A percentile compares a stretch with the other conserved stretches of the same genome.
phyloP scores from a whole-genome alignment of 1,140 invertebrate genomes.

The Tetranychus cinnabarinus region DNA sequence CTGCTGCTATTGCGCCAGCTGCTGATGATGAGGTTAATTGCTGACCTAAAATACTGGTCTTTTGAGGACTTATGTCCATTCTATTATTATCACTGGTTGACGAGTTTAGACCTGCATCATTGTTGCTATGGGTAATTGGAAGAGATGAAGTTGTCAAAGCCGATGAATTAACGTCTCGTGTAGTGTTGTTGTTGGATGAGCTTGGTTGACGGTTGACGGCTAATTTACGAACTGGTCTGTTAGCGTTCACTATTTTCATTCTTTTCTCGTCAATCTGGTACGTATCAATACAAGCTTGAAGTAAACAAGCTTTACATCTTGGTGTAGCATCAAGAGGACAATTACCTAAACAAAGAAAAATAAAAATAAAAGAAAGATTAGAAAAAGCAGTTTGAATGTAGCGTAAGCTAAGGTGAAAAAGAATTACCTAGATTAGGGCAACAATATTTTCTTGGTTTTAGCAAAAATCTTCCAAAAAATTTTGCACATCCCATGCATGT shows the following conservation, averaged over 20 bases:
- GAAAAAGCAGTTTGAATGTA: neutral
- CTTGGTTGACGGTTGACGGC: neutral
- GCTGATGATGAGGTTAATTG: no score
- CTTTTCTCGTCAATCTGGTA: constrained; percentile 7
- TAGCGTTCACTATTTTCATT: neutral
- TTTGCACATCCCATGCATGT: constrained; percentile 10
- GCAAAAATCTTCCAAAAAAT: constrained; percentile 9
- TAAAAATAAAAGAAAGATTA: neutral
- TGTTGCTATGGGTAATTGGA: no score
- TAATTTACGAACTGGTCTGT: neutral
- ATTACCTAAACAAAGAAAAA: neutral
- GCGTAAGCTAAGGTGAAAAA: neutral
- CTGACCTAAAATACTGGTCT: no score
- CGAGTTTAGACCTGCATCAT: no score
- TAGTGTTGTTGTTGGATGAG: neutral
- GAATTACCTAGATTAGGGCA: constrained; percentile 2
- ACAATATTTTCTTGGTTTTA: constrained; percentile 6
- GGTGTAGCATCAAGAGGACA: constrained; percentile 5
- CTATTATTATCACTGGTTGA: no score
- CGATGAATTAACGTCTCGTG: neutral
- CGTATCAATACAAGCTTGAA: constrained; percentile 8
- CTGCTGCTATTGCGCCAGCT: neutral
- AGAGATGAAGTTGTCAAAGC: neutral
- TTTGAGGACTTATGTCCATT: no score
- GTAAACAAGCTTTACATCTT: constrained; percentile 9